These are phyloP conservation scores for Anthophora plumipes DNA, from an alignment of 2,888 invertebrate genomes.

Conservation along the genomic window DNA sequence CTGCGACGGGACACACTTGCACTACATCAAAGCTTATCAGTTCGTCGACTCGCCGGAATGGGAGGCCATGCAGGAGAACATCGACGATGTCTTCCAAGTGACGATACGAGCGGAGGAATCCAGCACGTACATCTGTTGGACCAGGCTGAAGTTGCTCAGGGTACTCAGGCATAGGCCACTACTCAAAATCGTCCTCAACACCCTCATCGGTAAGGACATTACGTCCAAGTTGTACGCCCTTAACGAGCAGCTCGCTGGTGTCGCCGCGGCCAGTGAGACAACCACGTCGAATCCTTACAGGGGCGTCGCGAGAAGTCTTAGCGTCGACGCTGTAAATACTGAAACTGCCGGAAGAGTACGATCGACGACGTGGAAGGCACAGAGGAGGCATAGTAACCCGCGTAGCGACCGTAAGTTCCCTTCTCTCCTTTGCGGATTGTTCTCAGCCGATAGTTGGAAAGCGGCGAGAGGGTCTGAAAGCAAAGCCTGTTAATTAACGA, in stretches of 20 bases:
- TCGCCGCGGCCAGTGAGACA: conserved; percentile 82
- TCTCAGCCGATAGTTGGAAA: not conserved
- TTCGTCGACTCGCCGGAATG: conserved; percentile 96
- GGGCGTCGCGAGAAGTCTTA: conserved; percentile 89
- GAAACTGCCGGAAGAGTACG: conserved; percentile 91
- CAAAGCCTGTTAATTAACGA: conserved; percentile 10
- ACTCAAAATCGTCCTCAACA: conserved; percentile 91
- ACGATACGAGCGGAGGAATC: conserved; percentile 90
- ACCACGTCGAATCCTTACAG: conserved; percentile 84
- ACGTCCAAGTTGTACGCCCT: conserved; percentile 93
- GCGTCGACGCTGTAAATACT: conserved; percentile 92
- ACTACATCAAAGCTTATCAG: conserved; percentile 92
- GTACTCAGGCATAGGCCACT: conserved; percentile 91
- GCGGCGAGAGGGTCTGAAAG: not conserved
- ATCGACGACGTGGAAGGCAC: conserved; percentile 87
- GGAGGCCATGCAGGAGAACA: conserved; percentile 92
- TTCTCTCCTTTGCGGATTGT: not conserved
- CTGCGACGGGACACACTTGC: conserved; percentile 93
- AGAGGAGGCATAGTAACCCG: conserved; percentile 84
- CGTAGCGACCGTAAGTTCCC: conserved; percentile 84
- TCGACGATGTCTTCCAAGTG: conserved; percentile 92
- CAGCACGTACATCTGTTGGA: conserved; percentile 92
- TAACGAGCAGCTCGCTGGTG: conserved; percentile 89
- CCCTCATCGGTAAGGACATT: conserved; percentile 94
- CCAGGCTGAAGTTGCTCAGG: conserved; percentile 90